Evolutionary conservation across 37 sponge, comb jelly and placozoan species (phyloP), one percentile per base, ranked within the genome.

Genomic region (Chondrilla cf. caribensis): DNA sequence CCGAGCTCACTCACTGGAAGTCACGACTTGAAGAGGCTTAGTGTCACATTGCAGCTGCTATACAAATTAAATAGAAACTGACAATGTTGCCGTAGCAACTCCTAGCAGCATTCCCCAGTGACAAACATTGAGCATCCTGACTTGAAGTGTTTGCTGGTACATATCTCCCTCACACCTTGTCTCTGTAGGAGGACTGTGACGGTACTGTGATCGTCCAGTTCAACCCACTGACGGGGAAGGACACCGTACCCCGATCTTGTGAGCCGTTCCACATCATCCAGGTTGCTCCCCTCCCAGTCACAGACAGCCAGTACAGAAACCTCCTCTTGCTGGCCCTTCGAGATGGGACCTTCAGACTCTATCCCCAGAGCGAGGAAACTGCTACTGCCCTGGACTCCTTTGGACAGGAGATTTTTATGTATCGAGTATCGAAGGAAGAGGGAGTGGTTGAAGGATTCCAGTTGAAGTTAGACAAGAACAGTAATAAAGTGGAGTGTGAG

Each of bases 221-320:
- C 70, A 85, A 95, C 77, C 96, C 93, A 41, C 59, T 95, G 38
- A 89, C 88, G 6, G 96, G 96, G 11, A 65, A 54, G 19, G 54
- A 77, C 22, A 25, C 25, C 0, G 31, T 21, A 4, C 24, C 79
- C 0, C 82, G 80, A 3, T 40, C 78, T 0, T 92, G 96, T 84
- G 79, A 89, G 8, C 84, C 88, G 4, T 78, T 67, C 51, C 33
- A 62, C 38, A 22, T 95, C 8, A 11, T 21, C 11, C 96, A 95
- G 59, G 72, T 76, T 21, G n/a, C 77, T 21, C 70, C 70, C 29
- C 84, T 95, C 35, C 85, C 86, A 0, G 38, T 66, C 2, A 54
- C 60, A 42, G 94, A 93, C 81, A 84, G 73, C 66, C 80, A 91
- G 54, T 80, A 86, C 84, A 68, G 80, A 4, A 76, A 77, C 31